Conservation (phyloP, 2,888 invertebrate genomes). For the Margaritifera margaritifera region DNA sequence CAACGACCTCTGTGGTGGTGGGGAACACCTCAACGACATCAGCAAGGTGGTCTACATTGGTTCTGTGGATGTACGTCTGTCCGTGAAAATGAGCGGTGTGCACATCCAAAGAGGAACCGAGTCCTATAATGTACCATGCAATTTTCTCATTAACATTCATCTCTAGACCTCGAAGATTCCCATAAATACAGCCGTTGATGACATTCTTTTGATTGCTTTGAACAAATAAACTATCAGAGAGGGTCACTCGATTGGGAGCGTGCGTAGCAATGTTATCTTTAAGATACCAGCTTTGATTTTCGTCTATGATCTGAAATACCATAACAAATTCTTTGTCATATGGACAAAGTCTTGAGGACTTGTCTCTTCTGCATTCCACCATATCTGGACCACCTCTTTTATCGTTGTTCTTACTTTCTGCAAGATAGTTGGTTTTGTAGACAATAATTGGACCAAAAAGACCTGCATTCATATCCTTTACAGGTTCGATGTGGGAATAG, state of each 20-base stretch:
- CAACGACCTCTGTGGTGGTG: constrained; percentile 33
- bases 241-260: constrained; percentile 5
- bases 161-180: constrained; percentile 36
- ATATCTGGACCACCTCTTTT: not conserved
- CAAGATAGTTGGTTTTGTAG: constrained; percentile 33
- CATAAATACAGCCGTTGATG: constrained; percentile 46
- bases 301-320: constrained; percentile 26
- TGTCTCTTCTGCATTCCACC: not conserved
- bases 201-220: constrained; percentile 17
- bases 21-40: constrained; percentile 45
- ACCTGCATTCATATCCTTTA: constrained; percentile 42
- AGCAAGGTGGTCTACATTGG: constrained; percentile 14
- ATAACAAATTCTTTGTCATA: constrained; percentile 22
- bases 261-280: constrained; percentile 21
- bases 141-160: constrained; percentile 40
- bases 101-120: constrained; percentile 33
- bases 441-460: constrained; percentile 48
- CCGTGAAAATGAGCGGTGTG: constrained; percentile 39
- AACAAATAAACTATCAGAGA: constrained; percentile 15
- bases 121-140: constrained; percentile 35
- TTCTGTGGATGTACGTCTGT: constrained; percentile 25
- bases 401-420: constrained; percentile 10
- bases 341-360: not conserved
- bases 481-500: constrained; percentile 44
- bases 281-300: constrained; percentile 29